Percentiles rank a stretch among this genome's conserved stretches.
Conservation (phyloP, 2,113 vertebrate species). For the Centropus bengalensis region DNA sequence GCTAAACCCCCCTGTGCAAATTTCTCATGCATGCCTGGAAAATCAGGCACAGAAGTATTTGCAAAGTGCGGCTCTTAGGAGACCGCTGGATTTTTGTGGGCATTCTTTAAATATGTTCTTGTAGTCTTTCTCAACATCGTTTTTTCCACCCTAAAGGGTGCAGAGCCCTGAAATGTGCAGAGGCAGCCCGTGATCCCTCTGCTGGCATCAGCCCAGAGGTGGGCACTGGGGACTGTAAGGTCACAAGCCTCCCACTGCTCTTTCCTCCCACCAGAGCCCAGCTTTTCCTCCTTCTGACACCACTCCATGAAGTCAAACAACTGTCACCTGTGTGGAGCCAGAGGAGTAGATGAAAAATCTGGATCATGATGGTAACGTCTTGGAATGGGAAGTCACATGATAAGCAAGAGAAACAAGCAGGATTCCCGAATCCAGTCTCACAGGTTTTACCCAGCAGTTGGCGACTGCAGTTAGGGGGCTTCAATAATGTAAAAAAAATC, state of each 20-base stretch:
- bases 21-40: background rate
- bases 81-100: conserved; percentile 17
- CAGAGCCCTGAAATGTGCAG: background rate
- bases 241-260: background rate
- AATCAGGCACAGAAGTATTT: background rate
- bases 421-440: background rate
- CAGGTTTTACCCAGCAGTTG: background rate
- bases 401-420: background rate
- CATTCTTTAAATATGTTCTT: conserved; percentile 19
- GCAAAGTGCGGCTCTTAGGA: background rate
- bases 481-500: background rate
- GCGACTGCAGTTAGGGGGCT: background rate
- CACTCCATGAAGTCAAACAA: background rate
- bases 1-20: background rate
- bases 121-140: background rate
- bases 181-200: background rate
- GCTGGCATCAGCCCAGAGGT: background rate
- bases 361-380: background rate
- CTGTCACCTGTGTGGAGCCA: background rate
- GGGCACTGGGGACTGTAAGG: background rate
- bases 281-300: background rate
- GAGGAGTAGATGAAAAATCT: background rate
- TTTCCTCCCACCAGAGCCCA: background rate
- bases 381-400: background rate
- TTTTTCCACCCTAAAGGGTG: background rate